Evolutionary conservation across 2,888 invertebrate species (phyloP), one percentile per base, ranked within the genome.

Genomic region (Plusia festucae): DNA sequence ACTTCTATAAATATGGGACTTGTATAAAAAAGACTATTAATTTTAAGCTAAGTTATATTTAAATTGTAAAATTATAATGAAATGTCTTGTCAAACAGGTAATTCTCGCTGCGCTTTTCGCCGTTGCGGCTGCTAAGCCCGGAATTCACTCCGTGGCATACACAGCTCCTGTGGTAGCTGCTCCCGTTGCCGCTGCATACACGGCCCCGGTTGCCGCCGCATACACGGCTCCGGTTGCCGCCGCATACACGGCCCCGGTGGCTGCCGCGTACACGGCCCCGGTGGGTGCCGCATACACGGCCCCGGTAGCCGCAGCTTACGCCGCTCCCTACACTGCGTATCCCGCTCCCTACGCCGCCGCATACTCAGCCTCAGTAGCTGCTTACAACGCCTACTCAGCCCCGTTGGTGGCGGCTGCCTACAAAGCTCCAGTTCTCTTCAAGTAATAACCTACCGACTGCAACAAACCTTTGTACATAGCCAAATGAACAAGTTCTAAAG

Each of bases 121-220:
- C 66, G 75, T 92, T 16, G 93, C 85, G 58, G 88, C 90, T 18
- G 95, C 94, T 59, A 94, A 95, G 74, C 95, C 95, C 24, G 93
- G 93, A 60, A 90, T 91, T 65, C 88, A 91, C n/a, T 70, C 83
- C 8, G 87, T 91, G 53, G 85, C 85, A 0, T 86, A 85, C 73
- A 73, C 84, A 0, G 84, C 88, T 0, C 86, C 89, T 0, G 87
- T 88, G 0, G 82, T 88, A 58, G 78, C 89, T 0, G 85, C 90
- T 0, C 82, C 88, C 0, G 80, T 88, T 32, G 85, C 88, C 13
- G 82, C 88, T 0, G 83, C 90, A 13, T 85, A 85, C 58, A 77
- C 85, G 7, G 82, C 91, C 9, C 82, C 90, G 0, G 76, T 86
- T 16, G 82, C 88, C 3, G 87, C 84, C 6, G 86, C 87, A 1